Base-by-base conservation (phyloP, 2,113 vertebrate genomes). In the Passer montanus region DNA sequence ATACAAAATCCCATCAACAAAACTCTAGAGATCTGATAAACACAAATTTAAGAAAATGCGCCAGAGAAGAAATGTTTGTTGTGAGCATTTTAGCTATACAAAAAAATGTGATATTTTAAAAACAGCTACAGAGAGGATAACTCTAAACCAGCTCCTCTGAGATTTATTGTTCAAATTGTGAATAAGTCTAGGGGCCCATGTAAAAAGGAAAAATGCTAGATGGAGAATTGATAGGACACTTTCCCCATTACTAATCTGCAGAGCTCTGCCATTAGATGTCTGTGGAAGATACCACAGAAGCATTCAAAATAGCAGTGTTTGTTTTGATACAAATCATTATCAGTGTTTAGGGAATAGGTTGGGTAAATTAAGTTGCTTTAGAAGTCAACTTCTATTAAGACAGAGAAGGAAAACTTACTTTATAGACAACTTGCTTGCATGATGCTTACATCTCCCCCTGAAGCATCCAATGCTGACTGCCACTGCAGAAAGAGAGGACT, bases 131-230 rank as follows among this genome's bases (percentile, higher is more conserved):
- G 19, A 68, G 24, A 87, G 30, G 5, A 84, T 70, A 84, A 84
- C 26, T 88, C 46, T 74, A 81, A 89, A 78, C 24, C 27, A 85
- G 27, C 9, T 87, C 44, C 23, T 67, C 37, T 28, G 49, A 94
- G 87, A 94, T 76, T 64, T 79, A 73, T 82, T 87, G 70, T 88
- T 85, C 74, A 41, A 26, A 44, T 59, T 82, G 17, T 63, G 55
- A 92, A 44, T 77, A 69, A 85, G 50, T 33, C 60, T 43, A 49
- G 43, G 6, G 47, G 22, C 27, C 64, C 20, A 35, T 33, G 10
- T 69, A 44, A 82, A 82, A 91, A 84, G 49, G n/a, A 87, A 82
- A 95, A 94, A 79, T 58, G 39, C n/a, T 59, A 82, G 74, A 89
- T 93, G 24, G 15, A 85, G 79, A 80, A 41, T 9, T 3, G 33